Percentiles rank a stretch among this genome's conserved stretches.
These are phyloP conservation scores for Phyllotreta striolata DNA, from an alignment of 2,888 invertebrate genomes.

Conservation along the genomic window DNA sequence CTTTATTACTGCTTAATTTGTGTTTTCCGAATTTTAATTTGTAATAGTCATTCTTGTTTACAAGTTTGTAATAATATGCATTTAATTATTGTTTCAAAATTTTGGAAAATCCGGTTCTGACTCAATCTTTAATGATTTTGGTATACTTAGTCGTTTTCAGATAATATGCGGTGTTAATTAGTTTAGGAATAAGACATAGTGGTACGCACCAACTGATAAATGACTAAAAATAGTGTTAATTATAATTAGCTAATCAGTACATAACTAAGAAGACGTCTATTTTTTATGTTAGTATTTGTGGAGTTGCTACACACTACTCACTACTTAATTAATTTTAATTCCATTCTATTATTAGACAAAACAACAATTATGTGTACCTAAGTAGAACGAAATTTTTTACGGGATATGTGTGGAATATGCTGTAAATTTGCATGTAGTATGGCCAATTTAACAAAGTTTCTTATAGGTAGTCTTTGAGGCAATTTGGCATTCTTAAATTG, in stretches of 20 bases:
- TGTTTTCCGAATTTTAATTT: too few species aligned
- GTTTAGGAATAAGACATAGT: constrained; percentile 3
- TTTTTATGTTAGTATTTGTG: not conserved
- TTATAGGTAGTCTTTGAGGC: not conserved
- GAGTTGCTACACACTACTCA: too few species aligned
- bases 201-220: not conserved
- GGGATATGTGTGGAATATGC: too few species aligned
- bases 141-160: constrained; percentile 1
- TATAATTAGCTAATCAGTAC: constrained; percentile 3
- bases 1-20: too few species aligned
- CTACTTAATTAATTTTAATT: too few species aligned
- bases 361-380: too few species aligned
- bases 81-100: not conserved
- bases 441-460: constrained; percentile 15
- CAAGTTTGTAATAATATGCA: constrained; percentile 1
- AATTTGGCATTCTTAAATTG: constrained; percentile 12
- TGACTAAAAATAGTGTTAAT: not conserved
- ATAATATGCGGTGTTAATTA: not conserved
- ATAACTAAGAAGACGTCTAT: constrained; percentile 3
- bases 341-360: too few species aligned
- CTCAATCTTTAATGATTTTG: not conserved
- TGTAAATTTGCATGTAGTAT: not conserved
- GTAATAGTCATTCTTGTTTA: too few species aligned
- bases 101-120: not conserved
- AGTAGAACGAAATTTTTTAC: too few species aligned